Evolutionary conservation across 2,797 vertebrate genomes (phyloP).

Genomic region (Hozukius guyotensis): DNA sequence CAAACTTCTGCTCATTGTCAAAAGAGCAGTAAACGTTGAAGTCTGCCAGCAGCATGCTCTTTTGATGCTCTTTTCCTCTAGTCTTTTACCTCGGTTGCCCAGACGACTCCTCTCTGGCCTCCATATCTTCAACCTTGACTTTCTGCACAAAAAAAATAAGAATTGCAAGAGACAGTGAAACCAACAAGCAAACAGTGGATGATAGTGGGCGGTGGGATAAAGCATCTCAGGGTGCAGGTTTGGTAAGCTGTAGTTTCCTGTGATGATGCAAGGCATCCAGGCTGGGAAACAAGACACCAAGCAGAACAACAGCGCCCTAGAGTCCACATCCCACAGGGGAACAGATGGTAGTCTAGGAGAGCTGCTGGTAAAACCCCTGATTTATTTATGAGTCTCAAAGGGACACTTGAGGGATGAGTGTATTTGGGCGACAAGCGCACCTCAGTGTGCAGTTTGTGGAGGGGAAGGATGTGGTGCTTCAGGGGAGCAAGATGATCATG

Average conservation of each 20-base stretch:
- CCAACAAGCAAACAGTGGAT: background rate
- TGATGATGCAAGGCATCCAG: constrained; percentile 4
- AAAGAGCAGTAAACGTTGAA: background rate
- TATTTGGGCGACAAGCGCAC: constrained; percentile 6
- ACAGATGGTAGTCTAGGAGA: constrained; percentile 46
- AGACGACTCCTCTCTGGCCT: background rate
- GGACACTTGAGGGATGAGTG: constrained; percentile 33
- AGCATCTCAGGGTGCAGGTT: background rate
- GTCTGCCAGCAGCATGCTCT: background rate
- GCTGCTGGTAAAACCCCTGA: constrained; percentile 33
- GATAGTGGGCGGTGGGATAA: background rate
- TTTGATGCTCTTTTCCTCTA: background rate
- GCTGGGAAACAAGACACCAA: constrained; percentile 31
- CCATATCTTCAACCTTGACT: background rate
- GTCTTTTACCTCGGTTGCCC: background rate
- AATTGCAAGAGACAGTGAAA: background rate
- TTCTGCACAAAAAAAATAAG: background rate
- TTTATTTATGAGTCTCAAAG: constrained; percentile 64
- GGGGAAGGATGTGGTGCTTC: constrained; percentile 8
- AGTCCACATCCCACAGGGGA: constrained; percentile 35
- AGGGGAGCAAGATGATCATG: constrained; percentile 10
- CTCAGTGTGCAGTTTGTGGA: background rate
- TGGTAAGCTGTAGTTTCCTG: background rate
- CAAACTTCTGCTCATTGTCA: background rate
- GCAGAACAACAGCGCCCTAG: constrained; percentile 21